phyloP scores from a whole-genome alignment of 37 sponge, comb jelly and placozoan genomes.

The Petrosia ficiformis region DNA sequence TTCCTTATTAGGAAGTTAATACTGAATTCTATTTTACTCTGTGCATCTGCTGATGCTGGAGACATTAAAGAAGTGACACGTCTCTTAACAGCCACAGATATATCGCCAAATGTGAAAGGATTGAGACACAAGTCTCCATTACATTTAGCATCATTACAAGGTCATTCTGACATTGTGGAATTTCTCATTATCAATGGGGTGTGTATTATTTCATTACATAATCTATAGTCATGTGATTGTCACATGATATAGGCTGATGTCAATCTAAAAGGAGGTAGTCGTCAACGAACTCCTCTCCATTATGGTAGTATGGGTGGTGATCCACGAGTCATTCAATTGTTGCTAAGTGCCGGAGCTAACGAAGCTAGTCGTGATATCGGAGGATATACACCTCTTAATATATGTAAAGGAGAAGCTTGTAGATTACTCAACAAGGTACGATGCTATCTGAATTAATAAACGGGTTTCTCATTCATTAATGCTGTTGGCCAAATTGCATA shows the following conservation, averaged over 20 bases:
- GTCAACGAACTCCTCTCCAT: conserved; percentile 65
- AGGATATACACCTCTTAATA: conserved; percentile 75
- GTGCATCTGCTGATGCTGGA: conserved; percentile 72
- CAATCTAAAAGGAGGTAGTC: conserved; percentile 62
- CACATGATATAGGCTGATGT: conserved; percentile 56
- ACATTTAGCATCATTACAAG: conserved; percentile 56
- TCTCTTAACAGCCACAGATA: conserved; percentile 12
- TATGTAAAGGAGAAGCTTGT: conserved; percentile 66
- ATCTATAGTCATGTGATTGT: neutral
- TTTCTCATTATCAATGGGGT: conserved; percentile 52
- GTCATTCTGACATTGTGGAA: conserved; percentile 39
- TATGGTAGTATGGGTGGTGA: conserved; percentile 70
- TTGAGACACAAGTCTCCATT: conserved; percentile 78
- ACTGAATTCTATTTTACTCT: conserved; percentile 60
- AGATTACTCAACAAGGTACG: conserved; percentile 63
- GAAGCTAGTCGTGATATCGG: conserved; percentile 42
- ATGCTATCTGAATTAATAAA: too few relatives aligned
- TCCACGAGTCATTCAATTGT: conserved; percentile 35
- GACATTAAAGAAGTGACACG: conserved; percentile 46
- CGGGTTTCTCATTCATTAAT: too few relatives aligned
- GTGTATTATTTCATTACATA: conserved; percentile 9
- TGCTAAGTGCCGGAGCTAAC: conserved; percentile 50
- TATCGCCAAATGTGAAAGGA: conserved; percentile 65
- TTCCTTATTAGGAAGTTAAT: conserved; percentile 52
- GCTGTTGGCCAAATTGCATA: too few relatives aligned